Conservation (phyloP, 2,888 invertebrate species). For the Chelonus formosanus region DNA sequence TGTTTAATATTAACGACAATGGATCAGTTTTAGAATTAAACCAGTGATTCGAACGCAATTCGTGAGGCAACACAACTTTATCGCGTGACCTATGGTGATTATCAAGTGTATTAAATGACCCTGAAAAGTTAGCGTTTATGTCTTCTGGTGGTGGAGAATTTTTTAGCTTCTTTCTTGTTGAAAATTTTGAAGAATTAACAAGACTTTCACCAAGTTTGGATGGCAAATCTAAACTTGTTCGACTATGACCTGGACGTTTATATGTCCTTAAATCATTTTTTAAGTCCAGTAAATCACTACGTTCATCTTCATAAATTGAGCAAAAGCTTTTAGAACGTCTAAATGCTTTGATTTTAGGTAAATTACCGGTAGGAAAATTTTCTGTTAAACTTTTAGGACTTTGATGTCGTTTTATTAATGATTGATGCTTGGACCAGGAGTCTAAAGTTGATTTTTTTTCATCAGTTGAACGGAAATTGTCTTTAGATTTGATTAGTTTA, state of each 20-base stretch:
- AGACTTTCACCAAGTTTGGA: background rate
- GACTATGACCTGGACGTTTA: background rate
- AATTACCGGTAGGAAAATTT: background rate
- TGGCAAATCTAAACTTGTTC: background rate
- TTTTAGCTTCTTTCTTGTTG: constrained; percentile 36
- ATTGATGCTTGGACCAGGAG: constrained; percentile 30
- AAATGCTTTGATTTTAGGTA: too few relatives aligned
- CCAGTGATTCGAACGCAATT: constrained; percentile 32
- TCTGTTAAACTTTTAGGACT: background rate
- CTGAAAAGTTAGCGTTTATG: constrained; percentile 4
- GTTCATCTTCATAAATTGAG: too few relatives aligned
- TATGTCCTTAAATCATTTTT: constrained; percentile 3
- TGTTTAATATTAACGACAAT: constrained; percentile 28
- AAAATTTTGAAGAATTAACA: background rate
- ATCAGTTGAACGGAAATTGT: constrained; percentile 47
- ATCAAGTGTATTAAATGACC: constrained; percentile 36
- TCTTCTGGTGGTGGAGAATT: constrained; percentile 52
- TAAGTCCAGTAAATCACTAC: background rate
- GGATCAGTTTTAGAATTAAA: constrained; percentile 36
- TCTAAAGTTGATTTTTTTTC: constrained; percentile 17
- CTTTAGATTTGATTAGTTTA: constrained; percentile 53
- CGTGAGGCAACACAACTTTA: constrained; percentile 30
- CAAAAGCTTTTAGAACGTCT: too few relatives aligned
- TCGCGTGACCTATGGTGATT: constrained; percentile 37
- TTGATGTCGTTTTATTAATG: constrained; percentile 29